phyloP scores from a whole-genome alignment of 2,888 invertebrate species.

The Enchytraeus crypticus region DNA sequence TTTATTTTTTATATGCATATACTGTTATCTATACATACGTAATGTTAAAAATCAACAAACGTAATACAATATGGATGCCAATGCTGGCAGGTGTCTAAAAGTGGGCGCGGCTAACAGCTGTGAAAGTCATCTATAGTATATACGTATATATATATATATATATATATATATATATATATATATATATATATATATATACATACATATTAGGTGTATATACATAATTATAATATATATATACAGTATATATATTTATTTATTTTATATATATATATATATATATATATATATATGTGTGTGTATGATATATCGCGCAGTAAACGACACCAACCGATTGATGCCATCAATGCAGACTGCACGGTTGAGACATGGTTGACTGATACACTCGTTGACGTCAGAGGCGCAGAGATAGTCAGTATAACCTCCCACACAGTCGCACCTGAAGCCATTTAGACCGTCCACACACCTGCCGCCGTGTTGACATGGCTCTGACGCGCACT shows the following conservation, averaged over 20 bases:
- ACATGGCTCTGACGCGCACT: constrained; percentile 73
- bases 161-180: neutral
- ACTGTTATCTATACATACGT: too few relatives aligned
- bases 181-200: too few relatives aligned
- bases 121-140: too few relatives aligned
- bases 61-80: too few relatives aligned
- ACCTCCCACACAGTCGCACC: constrained; percentile 69
- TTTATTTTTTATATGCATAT: too few relatives aligned
- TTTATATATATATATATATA: neutral
- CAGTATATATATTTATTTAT: too few relatives aligned
- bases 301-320: neutral
- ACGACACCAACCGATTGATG: constrained; percentile 3
- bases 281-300: neutral
- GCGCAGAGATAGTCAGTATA: constrained; percentile 38
- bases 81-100: too few relatives aligned
- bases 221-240: neutral
- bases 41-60: too few relatives aligned
- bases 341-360: constrained; percentile 9
- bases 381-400: constrained; percentile 71
- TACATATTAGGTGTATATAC: too few relatives aligned
- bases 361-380: constrained; percentile 29
- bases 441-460: constrained; percentile 85
- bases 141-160: neutral
- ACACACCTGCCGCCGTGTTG: constrained; percentile 73
- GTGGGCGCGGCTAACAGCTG: too few relatives aligned